A percentile compares a stretch with the other conserved stretches of the same genome.
phyloP scores from a whole-genome alignment of 37 sponge, comb jelly and placozoan genomes.

The Axinella damicornis region DNA sequence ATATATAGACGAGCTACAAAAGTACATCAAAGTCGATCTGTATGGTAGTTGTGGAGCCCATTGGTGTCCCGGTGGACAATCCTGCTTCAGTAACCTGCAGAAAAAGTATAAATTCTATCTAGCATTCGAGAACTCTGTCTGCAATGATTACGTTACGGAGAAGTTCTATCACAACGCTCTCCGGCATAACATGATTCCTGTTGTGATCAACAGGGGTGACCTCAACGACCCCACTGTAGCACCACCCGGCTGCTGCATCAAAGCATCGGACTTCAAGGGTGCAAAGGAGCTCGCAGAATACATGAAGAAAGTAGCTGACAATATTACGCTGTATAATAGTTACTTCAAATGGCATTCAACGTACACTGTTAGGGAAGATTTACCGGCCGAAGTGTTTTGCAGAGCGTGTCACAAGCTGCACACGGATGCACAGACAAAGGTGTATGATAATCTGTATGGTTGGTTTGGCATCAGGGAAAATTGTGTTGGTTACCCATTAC shows the following conservation, averaged over 20 bases:
- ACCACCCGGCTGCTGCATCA: conserved; percentile 17
- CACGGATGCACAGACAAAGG: no score
- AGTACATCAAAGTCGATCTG: background rate
- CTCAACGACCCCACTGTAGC: background rate
- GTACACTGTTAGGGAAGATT: background rate
- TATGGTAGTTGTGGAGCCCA: background rate
- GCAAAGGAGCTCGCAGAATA: conserved; percentile 19
- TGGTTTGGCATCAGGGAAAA: no score
- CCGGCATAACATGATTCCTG: background rate
- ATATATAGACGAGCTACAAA: background rate
- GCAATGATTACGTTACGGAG: conserved; percentile 28
- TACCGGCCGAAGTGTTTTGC: no score
- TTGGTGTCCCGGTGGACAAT: no score
- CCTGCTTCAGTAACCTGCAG: no score
- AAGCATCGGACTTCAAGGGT: conserved; percentile 1
- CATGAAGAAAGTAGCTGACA: conserved; percentile 14
- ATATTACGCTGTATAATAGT: background rate
- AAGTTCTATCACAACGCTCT: conserved; percentile 12
- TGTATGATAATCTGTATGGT: no score
- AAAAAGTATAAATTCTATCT: conserved; percentile 20
- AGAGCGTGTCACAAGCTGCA: no score
- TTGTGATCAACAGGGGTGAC: background rate
- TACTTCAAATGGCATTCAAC: background rate
- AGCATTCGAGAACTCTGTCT: conserved; percentile 19
- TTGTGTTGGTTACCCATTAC: no score